Percentiles rank a stretch among this genome's conserved stretches.
Evolutionary conservation across 2,888 invertebrate genomes (phyloP).

Genomic region (Leucania comma): DNA sequence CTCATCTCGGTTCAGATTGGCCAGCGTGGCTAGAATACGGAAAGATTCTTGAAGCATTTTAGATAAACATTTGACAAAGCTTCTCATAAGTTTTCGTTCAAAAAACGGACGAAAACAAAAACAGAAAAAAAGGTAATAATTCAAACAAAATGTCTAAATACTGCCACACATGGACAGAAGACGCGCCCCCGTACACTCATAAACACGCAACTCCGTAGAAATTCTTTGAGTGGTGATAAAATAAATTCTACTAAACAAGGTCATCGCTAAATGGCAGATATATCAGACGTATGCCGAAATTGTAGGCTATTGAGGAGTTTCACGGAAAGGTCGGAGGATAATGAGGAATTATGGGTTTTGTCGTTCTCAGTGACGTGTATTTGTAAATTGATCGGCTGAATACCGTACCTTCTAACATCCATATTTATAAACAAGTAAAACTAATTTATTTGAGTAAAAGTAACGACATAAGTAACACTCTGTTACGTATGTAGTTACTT

Average conservation of each 20-base stretch:
- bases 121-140: slow-evolving; percentile 21
- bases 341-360: slow-evolving; percentile 20
- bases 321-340: slow-evolving; percentile 4
- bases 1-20: too few species aligned
- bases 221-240: slow-evolving; percentile 56
- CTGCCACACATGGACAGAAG: slow-evolving; percentile 25
- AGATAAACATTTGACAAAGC: neutral
- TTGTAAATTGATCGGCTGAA: neutral
- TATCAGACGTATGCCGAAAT: slow-evolving; percentile 27
- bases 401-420: too few species aligned
- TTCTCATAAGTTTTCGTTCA: neutral
- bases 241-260: slow-evolving; percentile 47
- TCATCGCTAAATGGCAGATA: slow-evolving; percentile 40
- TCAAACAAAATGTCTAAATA: slow-evolving; percentile 37
- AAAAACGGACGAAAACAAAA: neutral
- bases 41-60: too few species aligned
- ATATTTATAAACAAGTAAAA: too few species aligned
- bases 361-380: neutral
- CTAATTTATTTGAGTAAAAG: too few species aligned
- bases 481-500: too few species aligned
- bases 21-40: too few species aligned
- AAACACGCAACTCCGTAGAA: slow-evolving; percentile 55
- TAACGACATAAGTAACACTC: too few species aligned
- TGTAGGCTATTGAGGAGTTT: slow-evolving; percentile 23
- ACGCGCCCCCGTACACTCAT: slow-evolving; percentile 42